phyloP scores from a whole-genome alignment of 1,140 invertebrate species.

The Aphis craccivora region DNA sequence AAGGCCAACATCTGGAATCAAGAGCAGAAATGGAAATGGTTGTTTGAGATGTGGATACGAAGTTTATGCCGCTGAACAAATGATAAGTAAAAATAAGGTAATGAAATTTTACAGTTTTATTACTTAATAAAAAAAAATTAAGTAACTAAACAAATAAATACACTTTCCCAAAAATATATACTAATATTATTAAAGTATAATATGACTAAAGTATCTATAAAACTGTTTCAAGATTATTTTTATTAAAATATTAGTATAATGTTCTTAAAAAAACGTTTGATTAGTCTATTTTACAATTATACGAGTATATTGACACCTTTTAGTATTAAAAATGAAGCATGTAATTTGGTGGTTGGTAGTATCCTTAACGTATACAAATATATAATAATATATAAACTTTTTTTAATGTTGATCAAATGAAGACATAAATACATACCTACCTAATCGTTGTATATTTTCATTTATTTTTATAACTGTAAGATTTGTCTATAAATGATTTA shows the following conservation, averaged over 20 bases:
- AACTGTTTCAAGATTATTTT: not conserved
- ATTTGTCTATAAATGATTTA: not conserved
- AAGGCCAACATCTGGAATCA: slow-evolving; percentile 68
- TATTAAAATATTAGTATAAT: no score
- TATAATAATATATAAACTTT: not conserved
- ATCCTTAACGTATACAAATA: no score
- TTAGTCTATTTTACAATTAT: no score
- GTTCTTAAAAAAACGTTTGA: no score
- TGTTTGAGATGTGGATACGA: slow-evolving; percentile 86
- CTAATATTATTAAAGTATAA: not conserved
- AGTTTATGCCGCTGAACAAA: slow-evolving; percentile 92
- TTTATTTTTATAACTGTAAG: not conserved
- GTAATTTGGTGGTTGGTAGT: not conserved
- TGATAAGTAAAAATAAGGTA: slow-evolving; percentile 87
- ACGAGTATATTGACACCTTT: no score
- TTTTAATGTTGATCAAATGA: not conserved
- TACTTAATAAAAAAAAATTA: not conserved
- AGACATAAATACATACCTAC: not conserved
- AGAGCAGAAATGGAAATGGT: slow-evolving; percentile 74
- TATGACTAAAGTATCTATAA: not conserved
- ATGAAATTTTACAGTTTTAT: not conserved
- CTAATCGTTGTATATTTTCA: not conserved
- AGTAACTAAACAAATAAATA: not conserved
- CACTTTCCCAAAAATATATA: not conserved
- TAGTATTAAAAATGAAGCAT: not conserved